Percentiles rank a stretch among this genome's conserved stretches.
These are phyloP conservation scores for Cryptocephalus moraei DNA, from an alignment of 2,888 invertebrate species.

Conservation along the genomic window DNA sequence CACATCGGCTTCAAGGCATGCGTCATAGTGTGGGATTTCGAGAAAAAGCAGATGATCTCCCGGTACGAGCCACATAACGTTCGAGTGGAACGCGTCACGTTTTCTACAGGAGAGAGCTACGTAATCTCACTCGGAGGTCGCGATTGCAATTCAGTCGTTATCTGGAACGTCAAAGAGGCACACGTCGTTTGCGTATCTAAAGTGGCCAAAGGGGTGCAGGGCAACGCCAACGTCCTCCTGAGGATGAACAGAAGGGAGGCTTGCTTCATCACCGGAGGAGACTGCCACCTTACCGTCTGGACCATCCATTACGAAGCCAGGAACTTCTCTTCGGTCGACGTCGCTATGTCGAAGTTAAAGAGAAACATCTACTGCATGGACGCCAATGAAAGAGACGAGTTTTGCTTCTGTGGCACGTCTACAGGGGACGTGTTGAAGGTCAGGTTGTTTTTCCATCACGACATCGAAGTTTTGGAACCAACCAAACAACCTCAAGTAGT, in stretches of 20 bases:
- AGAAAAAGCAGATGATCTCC: conserved; percentile 48
- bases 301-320: conserved; percentile 58
- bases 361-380: conserved; percentile 66
- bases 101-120: conserved; percentile 71
- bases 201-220: conserved; percentile 31
- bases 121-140: conserved; percentile 66
- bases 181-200: conserved; percentile 40
- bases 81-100: conserved; percentile 74
- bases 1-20: conserved; percentile 84
- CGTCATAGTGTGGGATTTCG: conserved; percentile 81
- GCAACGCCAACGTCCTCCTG: conserved; percentile 34
- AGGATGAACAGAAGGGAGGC: conserved; percentile 48
- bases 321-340: conserved; percentile 52
- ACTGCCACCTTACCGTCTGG: conserved; percentile 56
- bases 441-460: conserved; percentile 50
- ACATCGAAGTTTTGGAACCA: conserved; percentile 42
- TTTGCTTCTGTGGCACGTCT: conserved; percentile 68
- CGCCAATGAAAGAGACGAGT: conserved; percentile 56
- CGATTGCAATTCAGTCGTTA: conserved; percentile 80
- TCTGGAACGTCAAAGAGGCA: conserved; percentile 60
- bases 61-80: conserved; percentile 82
- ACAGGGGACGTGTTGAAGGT: conserved; percentile 65
- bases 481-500: conserved; percentile 47
- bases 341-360: conserved; percentile 68
- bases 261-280: conserved; percentile 57